A percentile compares a stretch with the other conserved stretches of the same genome.
Conservation (phyloP, 2,113 vertebrate species). For the zebrafish (Danio rerio) region DNA sequence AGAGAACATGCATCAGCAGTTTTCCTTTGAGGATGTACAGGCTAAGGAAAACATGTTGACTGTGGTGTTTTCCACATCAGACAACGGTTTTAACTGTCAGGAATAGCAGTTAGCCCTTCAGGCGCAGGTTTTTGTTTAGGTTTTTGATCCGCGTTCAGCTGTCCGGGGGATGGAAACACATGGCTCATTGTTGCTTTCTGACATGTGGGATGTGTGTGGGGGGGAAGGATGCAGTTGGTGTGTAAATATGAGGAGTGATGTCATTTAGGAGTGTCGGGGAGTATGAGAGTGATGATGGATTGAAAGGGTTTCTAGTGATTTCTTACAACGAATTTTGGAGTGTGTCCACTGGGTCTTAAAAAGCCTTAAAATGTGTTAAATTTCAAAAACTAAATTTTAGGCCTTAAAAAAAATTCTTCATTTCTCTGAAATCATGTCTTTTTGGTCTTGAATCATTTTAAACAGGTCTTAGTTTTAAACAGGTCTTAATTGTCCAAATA, state of each 20-base stretch:
- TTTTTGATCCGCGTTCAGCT: slow-evolving; percentile 38
- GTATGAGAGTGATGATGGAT: background rate
- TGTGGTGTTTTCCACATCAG: slow-evolving; percentile 11
- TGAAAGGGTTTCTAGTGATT: background rate
- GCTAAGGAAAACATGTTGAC: slow-evolving; percentile 41
- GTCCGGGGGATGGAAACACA: slow-evolving; percentile 35
- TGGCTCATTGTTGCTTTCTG: slow-evolving; percentile 37
- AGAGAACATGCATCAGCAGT: slow-evolving; percentile 36
- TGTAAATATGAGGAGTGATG: slow-evolving; percentile 15
- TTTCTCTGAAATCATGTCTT: no score
- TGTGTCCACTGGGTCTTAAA: no score
- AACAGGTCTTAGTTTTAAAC: no score
- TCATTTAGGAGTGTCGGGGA: slow-evolving; percentile 2
- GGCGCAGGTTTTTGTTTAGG: slow-evolving; percentile 29
- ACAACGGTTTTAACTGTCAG: slow-evolving; percentile 48
- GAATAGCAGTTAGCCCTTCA: slow-evolving; percentile 24
- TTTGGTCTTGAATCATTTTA: no score
- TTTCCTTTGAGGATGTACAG: slow-evolving; percentile 26
- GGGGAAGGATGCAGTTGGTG: background rate
- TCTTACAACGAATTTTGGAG: no score
- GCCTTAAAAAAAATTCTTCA: no score
- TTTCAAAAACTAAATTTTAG: background rate
- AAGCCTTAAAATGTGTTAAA: background rate
- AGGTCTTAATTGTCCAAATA: no score
- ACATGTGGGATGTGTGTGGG: background rate